Evolutionary conservation across 2,113 vertebrate species (phyloP).

Genomic region (Trichomycterus rosablanca): DNA sequence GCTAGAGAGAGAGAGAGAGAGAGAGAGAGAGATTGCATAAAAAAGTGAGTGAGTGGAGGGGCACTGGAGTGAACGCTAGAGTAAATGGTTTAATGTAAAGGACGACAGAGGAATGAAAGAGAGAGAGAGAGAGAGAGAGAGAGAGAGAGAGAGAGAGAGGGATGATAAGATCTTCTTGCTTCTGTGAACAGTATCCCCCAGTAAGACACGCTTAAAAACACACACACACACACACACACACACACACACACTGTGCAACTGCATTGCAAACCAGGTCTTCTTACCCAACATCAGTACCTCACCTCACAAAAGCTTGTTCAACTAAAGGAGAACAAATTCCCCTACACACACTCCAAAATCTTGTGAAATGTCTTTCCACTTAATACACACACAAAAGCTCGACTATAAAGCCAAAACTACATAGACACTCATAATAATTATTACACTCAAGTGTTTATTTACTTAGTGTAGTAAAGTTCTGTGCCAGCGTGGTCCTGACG

Average conservation of each 20-base stretch:
- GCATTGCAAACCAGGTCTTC: too few relatives aligned
- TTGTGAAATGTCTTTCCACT: too few relatives aligned
- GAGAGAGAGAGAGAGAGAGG: constrained; percentile 64
- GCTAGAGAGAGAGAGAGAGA: constrained; percentile 17
- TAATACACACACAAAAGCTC: too few relatives aligned
- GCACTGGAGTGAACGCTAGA: constrained; percentile 22
- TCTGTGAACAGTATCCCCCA: constrained; percentile 73
- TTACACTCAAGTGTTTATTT: too few relatives aligned
- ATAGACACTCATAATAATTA: too few relatives aligned
- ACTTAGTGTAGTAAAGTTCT: too few relatives aligned
- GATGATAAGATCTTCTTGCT: constrained; percentile 71
- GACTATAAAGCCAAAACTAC: too few relatives aligned
- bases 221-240: constrained; percentile 59
- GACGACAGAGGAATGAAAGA: constrained; percentile 31
- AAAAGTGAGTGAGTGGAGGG: constrained; percentile 22
- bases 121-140: constrained; percentile 51
- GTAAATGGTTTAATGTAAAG: constrained; percentile 33
- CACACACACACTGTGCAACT: constrained; percentile 24
- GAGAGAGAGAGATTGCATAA: constrained; percentile 13
- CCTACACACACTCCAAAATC: too few relatives aligned
- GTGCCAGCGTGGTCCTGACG: too few relatives aligned
- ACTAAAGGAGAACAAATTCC: too few relatives aligned
- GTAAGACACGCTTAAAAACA: constrained; percentile 74
- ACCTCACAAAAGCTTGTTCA: too few relatives aligned
- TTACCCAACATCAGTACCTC: too few relatives aligned